Evolutionary conservation across 2,797 vertebrate genomes (phyloP).

Genomic region (Oreochromis grahami): DNA sequence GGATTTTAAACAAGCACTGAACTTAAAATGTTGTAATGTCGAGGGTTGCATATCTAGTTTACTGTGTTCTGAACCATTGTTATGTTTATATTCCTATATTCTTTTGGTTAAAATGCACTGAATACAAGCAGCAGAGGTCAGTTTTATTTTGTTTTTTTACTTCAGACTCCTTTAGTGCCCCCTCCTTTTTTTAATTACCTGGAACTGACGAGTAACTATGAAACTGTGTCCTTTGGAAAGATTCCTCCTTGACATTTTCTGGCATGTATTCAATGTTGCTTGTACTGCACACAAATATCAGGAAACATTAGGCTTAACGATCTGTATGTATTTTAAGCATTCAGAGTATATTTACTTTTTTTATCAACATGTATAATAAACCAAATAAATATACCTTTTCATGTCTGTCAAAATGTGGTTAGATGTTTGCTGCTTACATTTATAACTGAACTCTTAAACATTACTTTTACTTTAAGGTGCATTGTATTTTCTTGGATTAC

Average conservation of each 20-base stretch:
- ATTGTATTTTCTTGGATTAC: not conserved
- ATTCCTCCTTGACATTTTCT: not conserved
- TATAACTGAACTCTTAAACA: not conserved
- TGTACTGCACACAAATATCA: not conserved
- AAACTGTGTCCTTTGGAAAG: not conserved
- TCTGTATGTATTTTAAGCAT: not conserved
- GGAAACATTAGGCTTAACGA: not conserved
- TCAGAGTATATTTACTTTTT: not conserved
- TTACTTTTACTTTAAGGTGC: not conserved
- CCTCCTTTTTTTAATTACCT: not conserved
- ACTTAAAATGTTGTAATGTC: not conserved
- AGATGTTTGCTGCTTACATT: not conserved
- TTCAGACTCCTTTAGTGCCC: not conserved
- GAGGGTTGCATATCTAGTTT: not conserved
- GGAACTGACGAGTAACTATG: not conserved
- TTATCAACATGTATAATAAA: not conserved
- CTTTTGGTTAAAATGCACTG: not conserved
- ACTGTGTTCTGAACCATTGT: not conserved
- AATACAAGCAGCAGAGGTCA: not conserved
- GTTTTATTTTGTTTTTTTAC: not conserved
- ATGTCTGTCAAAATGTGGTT: not conserved
- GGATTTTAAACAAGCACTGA: not conserved
- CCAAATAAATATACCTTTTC: not conserved
- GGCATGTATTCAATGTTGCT: not conserved
- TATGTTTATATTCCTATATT: not conserved